A percentile compares a stretch with the other conserved stretches of the same genome.
phyloP scores from a whole-genome alignment of 2,888 invertebrate genomes.

The Heterodera filipjevi region DNA sequence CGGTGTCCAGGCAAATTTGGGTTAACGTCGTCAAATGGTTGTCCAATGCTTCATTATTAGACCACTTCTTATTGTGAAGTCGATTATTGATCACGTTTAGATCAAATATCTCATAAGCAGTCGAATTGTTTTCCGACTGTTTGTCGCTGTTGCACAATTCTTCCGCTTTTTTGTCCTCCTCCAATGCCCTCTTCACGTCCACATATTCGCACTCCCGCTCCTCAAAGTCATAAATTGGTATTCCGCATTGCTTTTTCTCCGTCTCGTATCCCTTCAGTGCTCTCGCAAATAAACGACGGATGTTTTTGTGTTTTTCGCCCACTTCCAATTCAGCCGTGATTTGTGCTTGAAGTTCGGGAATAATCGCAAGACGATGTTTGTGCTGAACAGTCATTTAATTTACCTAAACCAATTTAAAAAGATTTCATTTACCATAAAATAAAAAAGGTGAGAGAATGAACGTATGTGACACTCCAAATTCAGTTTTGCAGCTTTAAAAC shows the following conservation, averaged over 20 bases:
- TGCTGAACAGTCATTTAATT: constrained; percentile 13
- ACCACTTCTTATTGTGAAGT: background rate
- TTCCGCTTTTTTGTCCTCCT: background rate
- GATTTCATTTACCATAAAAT: constrained; percentile 15
- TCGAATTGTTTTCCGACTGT: background rate
- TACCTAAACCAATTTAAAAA: constrained; percentile 4
- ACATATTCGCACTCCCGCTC: constrained; percentile 17
- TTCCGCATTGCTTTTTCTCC: constrained; percentile 21
- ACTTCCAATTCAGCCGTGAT: background rate
- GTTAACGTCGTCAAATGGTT: background rate
- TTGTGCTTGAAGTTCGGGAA: constrained; percentile 27
- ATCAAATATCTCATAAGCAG: background rate
- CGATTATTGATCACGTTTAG: background rate
- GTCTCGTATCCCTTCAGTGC: constrained; percentile 23
- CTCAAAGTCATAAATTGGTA: constrained; percentile 29
- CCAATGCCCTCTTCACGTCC: constrained; percentile 25
- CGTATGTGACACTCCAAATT: constrained; percentile 31
- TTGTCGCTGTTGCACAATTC: background rate
- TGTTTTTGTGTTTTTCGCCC: constrained; percentile 28
- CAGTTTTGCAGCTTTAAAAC: constrained; percentile 15
- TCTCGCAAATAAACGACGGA: constrained; percentile 23
- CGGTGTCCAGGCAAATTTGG: background rate
- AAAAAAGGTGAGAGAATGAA: constrained; percentile 31
- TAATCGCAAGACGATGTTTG: constrained; percentile 25
- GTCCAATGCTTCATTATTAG: background rate